Conservation (phyloP, 2,113 vertebrate genomes). For the Thryonomys swinderianus region DNA sequence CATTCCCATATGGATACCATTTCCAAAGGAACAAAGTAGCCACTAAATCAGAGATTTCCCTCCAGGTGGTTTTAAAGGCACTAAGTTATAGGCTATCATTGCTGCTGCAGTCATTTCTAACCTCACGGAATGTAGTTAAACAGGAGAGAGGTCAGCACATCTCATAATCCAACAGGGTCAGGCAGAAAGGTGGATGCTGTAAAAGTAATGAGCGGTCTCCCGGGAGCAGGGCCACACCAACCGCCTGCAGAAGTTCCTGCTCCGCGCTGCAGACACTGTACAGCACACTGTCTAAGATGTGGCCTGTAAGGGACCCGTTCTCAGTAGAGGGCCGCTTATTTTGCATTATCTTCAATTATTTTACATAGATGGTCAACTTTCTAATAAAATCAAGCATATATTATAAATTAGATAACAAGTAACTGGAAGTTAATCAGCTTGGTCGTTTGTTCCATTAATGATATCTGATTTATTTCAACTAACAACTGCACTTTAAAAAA, state of each 20-base stretch:
- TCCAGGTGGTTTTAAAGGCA: background rate
- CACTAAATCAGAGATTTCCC: background rate
- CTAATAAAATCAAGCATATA: background rate
- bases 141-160: slow-evolving; percentile 7
- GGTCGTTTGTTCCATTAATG: background rate
- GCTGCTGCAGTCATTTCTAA: background rate
- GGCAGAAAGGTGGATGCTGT: background rate
- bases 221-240: background rate
- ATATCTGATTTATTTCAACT: slow-evolving; percentile 19
- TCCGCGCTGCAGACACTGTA: background rate
- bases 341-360: background rate
- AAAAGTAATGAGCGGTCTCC: background rate
- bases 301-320: background rate
- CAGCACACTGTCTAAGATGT: background rate
- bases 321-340: background rate
- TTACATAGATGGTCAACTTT: background rate
- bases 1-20: too few relatives aligned
- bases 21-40: background rate
- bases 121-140: background rate
- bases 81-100: background rate
- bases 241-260: background rate
- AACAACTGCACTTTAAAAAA: slow-evolving; percentile 18
- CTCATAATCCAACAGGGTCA: background rate
- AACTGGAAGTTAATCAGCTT: background rate
- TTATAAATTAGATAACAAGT: background rate